phyloP scores from a whole-genome alignment of 2,797 vertebrate genomes.

The Sebastolobus alascanus region DNA sequence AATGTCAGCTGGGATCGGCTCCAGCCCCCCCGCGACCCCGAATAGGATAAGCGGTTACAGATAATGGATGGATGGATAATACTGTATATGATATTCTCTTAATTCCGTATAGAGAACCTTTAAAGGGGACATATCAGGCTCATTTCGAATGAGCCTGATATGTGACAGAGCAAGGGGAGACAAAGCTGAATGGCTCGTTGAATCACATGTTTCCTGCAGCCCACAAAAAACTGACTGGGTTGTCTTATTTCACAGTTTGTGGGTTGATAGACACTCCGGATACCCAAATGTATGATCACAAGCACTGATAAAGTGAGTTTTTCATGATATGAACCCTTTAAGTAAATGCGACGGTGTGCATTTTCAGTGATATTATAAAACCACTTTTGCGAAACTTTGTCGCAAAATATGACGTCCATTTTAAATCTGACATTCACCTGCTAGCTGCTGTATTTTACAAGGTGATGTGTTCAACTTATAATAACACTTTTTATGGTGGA shows the following conservation, averaged over 20 bases:
- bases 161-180: background rate
- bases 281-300: too few species aligned
- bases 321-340: too few species aligned
- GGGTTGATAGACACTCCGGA: background rate
- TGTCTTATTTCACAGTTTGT: background rate
- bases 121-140: background rate
- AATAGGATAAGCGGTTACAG: too few species aligned
- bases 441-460: background rate
- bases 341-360: background rate
- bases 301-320: too few species aligned
- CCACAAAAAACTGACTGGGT: background rate
- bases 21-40: too few species aligned
- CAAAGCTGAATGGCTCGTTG: background rate
- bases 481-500: background rate
- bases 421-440: background rate
- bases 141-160: background rate
- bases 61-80: too few species aligned
- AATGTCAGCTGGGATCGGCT: too few species aligned
- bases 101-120: background rate
- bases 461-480: background rate
- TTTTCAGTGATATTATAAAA: slow-evolving; percentile 6
- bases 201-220: background rate
- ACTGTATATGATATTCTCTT: background rate
- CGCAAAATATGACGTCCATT: background rate
- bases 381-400: background rate